A percentile compares a stretch with the other conserved stretches of the same genome.
These are phyloP conservation scores for Phylloscopus trochilus DNA, from an alignment of 2,113 vertebrate species.

Conservation along the genomic window DNA sequence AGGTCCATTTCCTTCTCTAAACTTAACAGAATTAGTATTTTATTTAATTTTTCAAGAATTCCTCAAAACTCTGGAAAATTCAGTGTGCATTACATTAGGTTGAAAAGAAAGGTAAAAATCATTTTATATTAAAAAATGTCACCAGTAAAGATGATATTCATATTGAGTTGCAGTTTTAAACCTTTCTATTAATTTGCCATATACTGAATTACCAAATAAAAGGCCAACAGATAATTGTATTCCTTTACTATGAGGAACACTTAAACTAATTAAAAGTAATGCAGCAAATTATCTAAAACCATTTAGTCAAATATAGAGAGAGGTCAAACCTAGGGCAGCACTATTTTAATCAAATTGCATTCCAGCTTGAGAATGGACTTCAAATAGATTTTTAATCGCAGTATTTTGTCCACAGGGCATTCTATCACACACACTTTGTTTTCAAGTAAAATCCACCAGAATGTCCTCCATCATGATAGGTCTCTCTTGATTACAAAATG, in stretches of 20 bases:
- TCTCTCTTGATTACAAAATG: background rate
- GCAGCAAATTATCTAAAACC: slow-evolving; percentile 37
- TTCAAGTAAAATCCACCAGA: background rate
- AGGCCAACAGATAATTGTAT: slow-evolving; percentile 12
- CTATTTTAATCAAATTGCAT: slow-evolving; percentile 45
- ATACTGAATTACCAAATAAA: slow-evolving; percentile 14
- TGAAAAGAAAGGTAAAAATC: background rate
- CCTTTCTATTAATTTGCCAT: background rate
- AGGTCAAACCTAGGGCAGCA: slow-evolving; percentile 31
- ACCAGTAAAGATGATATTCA: background rate
- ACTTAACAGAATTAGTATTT: background rate
- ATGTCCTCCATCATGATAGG: background rate
- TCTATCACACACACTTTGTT: background rate
- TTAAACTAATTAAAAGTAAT: slow-evolving; percentile 43
- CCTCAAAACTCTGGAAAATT: background rate
- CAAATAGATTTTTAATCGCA: slow-evolving; percentile 53
- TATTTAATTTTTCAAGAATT: background rate
- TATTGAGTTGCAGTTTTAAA: background rate
- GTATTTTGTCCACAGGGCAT: background rate
- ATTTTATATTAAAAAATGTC: background rate
- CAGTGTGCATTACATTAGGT: background rate
- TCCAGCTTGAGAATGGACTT: slow-evolving; percentile 23
- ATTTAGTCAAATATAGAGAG: slow-evolving; percentile 31
- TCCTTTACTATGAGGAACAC: background rate
- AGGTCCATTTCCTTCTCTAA: background rate